These are phyloP conservation scores for Cephus spinipes DNA, from an alignment of 2,888 invertebrate genomes.

Conservation along the genomic window DNA sequence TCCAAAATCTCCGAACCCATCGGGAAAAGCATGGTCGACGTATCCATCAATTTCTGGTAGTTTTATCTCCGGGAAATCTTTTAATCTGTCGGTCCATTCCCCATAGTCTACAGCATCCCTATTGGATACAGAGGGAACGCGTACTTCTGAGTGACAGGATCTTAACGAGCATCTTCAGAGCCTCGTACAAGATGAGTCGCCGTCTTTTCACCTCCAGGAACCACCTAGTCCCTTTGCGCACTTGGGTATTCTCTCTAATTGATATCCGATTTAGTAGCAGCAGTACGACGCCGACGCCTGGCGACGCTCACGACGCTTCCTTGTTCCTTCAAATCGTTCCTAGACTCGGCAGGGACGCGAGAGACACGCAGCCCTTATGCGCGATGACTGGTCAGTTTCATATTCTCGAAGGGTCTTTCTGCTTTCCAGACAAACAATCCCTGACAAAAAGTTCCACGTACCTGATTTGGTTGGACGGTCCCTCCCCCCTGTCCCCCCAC, in stretches of 20 bases:
- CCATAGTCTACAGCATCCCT: not conserved
- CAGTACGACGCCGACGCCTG: not conserved
- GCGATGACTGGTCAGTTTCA: conserved; percentile 38
- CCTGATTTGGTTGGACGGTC: not conserved
- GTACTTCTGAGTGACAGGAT: conserved; percentile 58
- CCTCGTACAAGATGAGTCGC: conserved; percentile 41
- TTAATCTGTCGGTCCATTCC: conserved; percentile 39
- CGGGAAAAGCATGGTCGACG: not conserved
- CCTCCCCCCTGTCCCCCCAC: not conserved
- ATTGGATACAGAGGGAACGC: conserved; percentile 12
- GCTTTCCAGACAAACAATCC: conserved; percentile 34
- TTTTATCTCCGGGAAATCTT: conserved; percentile 49
- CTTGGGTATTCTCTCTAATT: conserved; percentile 10
- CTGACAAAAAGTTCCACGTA: conserved; percentile 43
- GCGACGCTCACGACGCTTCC: not conserved
- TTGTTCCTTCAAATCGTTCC: not conserved
- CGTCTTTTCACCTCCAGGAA: conserved; percentile 28
- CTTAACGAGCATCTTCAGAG: conserved; percentile 61
- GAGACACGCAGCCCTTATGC: conserved; percentile 35
- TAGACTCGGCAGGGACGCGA: not conserved
- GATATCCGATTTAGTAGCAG: conserved; percentile 14
- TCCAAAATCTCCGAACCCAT: conserved; percentile 19
- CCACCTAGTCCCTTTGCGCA: conserved; percentile 12
- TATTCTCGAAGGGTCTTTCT: conserved; percentile 10
- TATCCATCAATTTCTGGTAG: conserved; percentile 47